A percentile compares a stretch with the other conserved stretches of the same genome.
phyloP scores from a whole-genome alignment of 2,888 invertebrate genomes.

The Dicyrtomina minuta region DNA sequence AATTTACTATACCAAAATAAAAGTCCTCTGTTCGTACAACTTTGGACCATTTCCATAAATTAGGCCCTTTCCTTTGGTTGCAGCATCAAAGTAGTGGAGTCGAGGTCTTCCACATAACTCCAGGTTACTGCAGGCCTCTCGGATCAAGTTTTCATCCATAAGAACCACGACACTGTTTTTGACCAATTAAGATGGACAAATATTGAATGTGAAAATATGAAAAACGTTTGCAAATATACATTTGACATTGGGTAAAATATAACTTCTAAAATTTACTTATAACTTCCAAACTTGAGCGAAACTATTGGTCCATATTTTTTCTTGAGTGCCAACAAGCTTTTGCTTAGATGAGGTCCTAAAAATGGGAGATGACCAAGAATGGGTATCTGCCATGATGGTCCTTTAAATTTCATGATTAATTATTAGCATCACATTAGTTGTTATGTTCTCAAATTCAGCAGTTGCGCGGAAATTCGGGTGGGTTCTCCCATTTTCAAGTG shows the following conservation, averaged over 20 bases:
- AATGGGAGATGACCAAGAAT: not conserved
- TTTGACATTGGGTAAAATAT: too few species aligned
- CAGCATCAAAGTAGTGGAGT: not conserved
- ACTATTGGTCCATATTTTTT: conserved; percentile 3
- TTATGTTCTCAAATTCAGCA: too few species aligned
- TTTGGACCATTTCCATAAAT: not conserved
- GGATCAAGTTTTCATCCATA: not conserved
- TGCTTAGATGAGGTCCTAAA: not conserved
- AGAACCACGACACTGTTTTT: not conserved
- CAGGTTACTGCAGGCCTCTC: not conserved
- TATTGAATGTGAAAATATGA: too few species aligned
- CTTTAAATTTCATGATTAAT: too few species aligned
- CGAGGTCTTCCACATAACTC: not conserved
- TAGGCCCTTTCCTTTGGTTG: not conserved
- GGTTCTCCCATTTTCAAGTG: too few species aligned
- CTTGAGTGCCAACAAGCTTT: not conserved
- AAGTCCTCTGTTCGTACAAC: not conserved
- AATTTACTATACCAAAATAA: too few species aligned
- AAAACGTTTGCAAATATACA: too few species aligned
- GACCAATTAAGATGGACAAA: too few species aligned
- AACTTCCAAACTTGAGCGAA: conserved; percentile 1
- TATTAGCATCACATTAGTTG: too few species aligned
- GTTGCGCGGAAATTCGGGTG: too few species aligned
- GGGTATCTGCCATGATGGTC: conserved; percentile 1
- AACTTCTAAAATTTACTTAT: too few species aligned